Percentiles rank a stretch among this genome's conserved stretches.
Evolutionary conservation across 2,888 invertebrate genomes (phyloP).

Genomic region (Ochlodes sylvanus): DNA sequence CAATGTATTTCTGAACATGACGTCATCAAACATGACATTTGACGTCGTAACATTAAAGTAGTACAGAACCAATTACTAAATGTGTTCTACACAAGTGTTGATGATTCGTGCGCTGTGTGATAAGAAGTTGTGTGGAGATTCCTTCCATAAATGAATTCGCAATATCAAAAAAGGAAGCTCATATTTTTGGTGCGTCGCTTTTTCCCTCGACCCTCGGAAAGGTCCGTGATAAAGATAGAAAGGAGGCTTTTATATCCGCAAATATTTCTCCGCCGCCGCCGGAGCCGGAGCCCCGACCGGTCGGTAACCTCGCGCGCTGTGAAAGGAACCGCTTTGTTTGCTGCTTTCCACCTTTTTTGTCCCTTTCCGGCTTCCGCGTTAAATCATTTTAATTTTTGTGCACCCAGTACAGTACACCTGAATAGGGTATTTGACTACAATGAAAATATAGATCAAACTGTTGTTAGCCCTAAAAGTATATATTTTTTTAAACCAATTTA

Average conservation of each 20-base stretch:
- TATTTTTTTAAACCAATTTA: no score
- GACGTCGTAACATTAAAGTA: no score
- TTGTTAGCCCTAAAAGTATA: no score
- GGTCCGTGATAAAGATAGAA: constrained; percentile 7
- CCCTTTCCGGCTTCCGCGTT: not conserved
- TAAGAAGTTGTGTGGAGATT: not conserved
- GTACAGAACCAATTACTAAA: no score
- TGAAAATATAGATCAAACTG: no score
- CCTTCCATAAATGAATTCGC: not conserved
- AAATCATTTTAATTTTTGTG: not conserved
- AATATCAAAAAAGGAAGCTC: not conserved
- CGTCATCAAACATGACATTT: no score
- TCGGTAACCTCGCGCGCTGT: not conserved
- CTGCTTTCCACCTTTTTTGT: not conserved
- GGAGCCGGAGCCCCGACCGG: not conserved
- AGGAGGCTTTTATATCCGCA: constrained; percentile 6
- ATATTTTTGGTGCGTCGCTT: constrained; percentile 1
- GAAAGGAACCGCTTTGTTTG: not conserved
- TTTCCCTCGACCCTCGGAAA: not conserved
- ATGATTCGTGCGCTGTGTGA: not conserved
- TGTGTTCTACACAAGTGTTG: not conserved
- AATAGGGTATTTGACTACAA: no score
- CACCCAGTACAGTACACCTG: not conserved
- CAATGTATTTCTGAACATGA: no score
- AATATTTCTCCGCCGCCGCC: not conserved